These are phyloP conservation scores for Saccopteryx leptura DNA, from an alignment of 2,113 vertebrate genomes.

Conservation along the genomic window DNA sequence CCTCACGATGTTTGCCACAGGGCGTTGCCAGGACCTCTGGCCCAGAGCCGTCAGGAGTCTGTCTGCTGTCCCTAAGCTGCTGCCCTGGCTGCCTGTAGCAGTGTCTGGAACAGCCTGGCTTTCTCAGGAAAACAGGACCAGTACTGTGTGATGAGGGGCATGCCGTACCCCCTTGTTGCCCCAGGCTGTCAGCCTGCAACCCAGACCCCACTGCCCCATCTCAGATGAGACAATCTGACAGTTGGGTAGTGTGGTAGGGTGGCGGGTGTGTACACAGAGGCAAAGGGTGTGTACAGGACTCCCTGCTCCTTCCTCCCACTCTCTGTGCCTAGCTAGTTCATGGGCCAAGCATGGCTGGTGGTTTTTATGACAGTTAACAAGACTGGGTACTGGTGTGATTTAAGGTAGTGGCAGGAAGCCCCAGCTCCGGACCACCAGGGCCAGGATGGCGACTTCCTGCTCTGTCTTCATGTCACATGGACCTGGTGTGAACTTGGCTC, in stretches of 20 bases:
- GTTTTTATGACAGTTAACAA: background rate
- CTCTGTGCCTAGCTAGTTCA: background rate
- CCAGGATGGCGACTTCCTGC: background rate
- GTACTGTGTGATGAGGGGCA: too few species aligned
- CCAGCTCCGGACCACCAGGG: background rate
- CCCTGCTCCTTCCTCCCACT: background rate
- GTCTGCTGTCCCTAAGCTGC: background rate
- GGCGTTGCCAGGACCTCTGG: background rate
- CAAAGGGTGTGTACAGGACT: accelerated
- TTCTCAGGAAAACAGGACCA: background rate
- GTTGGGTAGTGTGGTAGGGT: too few species aligned
- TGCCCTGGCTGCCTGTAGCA: background rate
- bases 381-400: background rate
- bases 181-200: background rate
- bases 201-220: background rate
- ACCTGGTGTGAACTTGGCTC: background rate
- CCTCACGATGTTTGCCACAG: background rate
- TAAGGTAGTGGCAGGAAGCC: background rate
- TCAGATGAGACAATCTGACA: background rate
- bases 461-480: background rate
- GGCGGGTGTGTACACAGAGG: background rate
- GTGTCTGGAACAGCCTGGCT: background rate
- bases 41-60: background rate
- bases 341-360: background rate
- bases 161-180: background rate